Evolutionary conservation across 2,888 invertebrate genomes (phyloP), one percentile per base, ranked within the genome.

Genomic region (Pyrocoelia pectoralis): DNA sequence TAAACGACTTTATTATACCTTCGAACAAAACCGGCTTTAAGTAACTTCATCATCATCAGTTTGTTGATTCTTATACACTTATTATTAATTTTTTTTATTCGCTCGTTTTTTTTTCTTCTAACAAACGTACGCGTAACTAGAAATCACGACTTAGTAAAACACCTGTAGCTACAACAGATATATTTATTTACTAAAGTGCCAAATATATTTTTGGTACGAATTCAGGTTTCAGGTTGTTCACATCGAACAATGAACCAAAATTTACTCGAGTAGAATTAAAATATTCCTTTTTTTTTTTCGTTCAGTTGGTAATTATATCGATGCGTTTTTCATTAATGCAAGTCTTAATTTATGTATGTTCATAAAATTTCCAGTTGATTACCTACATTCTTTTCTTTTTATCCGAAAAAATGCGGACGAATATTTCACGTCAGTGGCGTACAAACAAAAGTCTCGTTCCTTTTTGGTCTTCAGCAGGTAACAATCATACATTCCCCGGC

Each of bases 1-100:
- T 81, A 80, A 81, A 81, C 80, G 80, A 80, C 81, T 81, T 80
- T 81, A 81, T 81, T 81, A 81, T 80, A 77, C 78, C 77, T 75
- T 72, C 70, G 65, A 46, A 74, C 74, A 76, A 77, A 81, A 80
- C 81, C 80, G 80, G 80, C 78, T 79, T 78, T 80, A 33, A 77
- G 79, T 80, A 80, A 80, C 80, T 81, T 81, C 80, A 81, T 81
- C 80, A 80, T 80, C 78, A 76, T 77, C 70, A 68, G 68, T 65
- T 66, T 64, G 56, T 64, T 59, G 56, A 41, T 61, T 40, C 61
- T 33, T 29, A 41, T 43, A 43, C n/a, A 18, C 10, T 53, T 19
- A 46, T 49, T 29, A 46, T 43, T 53, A 50, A 18, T 24, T 13
- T 50, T 33, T 13, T 59, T 61, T 57, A 57, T 57, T 54, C 38